phyloP scores from a whole-genome alignment of 2,797 vertebrate genomes.

The Hylomyscus alleni region DNA sequence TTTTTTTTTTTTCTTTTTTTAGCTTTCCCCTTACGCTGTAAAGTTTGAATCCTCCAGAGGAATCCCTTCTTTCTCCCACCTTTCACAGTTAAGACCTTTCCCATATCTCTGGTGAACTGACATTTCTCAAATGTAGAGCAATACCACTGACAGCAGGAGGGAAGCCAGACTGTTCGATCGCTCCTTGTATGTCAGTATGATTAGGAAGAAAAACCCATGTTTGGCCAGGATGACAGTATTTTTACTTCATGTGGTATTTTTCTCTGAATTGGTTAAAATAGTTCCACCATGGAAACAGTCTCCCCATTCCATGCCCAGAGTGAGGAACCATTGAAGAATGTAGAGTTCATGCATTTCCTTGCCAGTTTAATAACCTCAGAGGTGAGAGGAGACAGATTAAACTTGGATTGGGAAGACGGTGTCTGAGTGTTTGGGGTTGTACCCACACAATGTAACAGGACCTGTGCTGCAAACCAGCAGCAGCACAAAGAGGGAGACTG shows the following conservation, averaged over 20 bases:
- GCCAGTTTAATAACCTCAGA: conserved; percentile 72
- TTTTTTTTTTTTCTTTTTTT: not conserved
- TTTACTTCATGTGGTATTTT: conserved; percentile 78
- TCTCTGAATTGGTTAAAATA: conserved; percentile 77
- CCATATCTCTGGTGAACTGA: conserved; percentile 18
- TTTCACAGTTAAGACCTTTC: not conserved
- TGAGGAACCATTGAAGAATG: conserved; percentile 73
- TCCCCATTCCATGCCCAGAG: conserved; percentile 68
- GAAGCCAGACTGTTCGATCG: not conserved
- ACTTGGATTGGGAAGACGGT: not conserved
- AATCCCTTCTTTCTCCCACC: conserved; percentile 11
- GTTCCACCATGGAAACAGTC: conserved; percentile 68
- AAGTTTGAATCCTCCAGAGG: not conserved
- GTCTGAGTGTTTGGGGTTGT: not conserved
- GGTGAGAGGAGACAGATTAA: conserved; percentile 41
- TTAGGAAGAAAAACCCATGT: conserved; percentile 70
- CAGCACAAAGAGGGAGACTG: not conserved
- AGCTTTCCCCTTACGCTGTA: conserved; percentile 8
- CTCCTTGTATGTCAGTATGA: conserved; percentile 64
- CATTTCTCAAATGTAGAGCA: not conserved
- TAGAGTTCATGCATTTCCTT: conserved; percentile 7
- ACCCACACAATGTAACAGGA: not conserved
- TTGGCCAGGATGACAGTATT: conserved; percentile 64
- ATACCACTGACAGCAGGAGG: not conserved
- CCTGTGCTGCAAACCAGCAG: not conserved